phyloP scores from a whole-genome alignment of 2,888 invertebrate genomes.

The Andrena haemorrhoa region DNA sequence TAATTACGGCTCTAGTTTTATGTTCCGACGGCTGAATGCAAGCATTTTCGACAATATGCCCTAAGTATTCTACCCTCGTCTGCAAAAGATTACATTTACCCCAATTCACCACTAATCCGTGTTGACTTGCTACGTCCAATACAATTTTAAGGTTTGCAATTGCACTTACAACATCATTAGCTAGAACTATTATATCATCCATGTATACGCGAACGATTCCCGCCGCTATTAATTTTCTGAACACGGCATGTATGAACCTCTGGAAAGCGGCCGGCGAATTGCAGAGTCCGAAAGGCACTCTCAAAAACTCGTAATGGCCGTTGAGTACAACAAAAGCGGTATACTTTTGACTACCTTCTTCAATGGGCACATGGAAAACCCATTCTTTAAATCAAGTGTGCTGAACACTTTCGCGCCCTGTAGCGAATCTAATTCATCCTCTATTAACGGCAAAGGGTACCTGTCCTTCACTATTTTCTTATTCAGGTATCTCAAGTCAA shows the following conservation, averaged over 20 bases:
- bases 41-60: conserved; percentile 21
- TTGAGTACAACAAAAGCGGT: conserved; percentile 8
- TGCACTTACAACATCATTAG: neutral
- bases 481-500: conserved; percentile 28
- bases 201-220: neutral
- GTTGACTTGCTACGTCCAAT: neutral
- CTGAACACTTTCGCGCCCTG: conserved; percentile 28
- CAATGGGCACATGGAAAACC: conserved; percentile 26
- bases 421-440: conserved; percentile 38
- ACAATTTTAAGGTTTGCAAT: neutral
- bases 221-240: neutral
- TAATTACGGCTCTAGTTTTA: conserved; percentile 56
- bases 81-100: conserved; percentile 24
- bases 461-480: conserved; percentile 37
- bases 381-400: conserved; percentile 26
- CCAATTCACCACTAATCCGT: conserved; percentile 21
- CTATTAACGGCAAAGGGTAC: conserved; percentile 46
- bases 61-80: conserved; percentile 24
- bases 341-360: conserved; percentile 6
- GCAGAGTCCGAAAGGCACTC: conserved; percentile 7
- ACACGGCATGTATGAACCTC: conserved; percentile 6
- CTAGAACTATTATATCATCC: conserved; percentile 15
- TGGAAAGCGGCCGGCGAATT: conserved; percentile 22
- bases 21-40: conserved; percentile 1
- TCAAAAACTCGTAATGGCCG: conserved; percentile 19